Evolutionary conservation across 2,113 vertebrate species (phyloP), one percentile per base, ranked within the genome.

Genomic region (Tonatia bakeri): DNA sequence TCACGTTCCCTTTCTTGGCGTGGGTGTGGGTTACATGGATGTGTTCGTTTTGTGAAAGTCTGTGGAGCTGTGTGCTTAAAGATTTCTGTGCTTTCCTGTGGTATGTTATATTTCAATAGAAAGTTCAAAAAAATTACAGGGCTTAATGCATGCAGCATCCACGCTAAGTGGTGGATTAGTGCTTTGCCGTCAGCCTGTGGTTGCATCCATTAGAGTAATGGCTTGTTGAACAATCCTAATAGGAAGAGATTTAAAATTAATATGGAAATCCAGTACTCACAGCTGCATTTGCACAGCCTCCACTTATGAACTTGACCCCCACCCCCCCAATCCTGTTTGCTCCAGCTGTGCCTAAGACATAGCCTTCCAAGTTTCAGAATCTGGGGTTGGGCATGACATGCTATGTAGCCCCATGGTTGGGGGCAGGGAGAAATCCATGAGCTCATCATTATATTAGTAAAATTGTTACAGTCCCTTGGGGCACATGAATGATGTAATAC

Each of bases 211-310:
- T 96, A 97, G 0, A 1, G 69, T 91, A 95, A 95, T 93, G 94
- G 96, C 85, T 95, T 87, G 70, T 93, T 92, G 73, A 93, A 88
- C 69, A 97, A 87, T 96, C 95, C 89, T 36, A 67, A 91, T 69
- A 94, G 93, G 83, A 97, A 94, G 94, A 43, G 94, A 92, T 94
- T 96, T 4, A 93, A 91, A 96, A 96, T 96, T 93, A 82, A 88
- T 95, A 83, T 76, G 80, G 81, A 95, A 95, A 87, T 75, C 56
- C 16, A 36, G 76, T 59, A 22, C 15, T 70, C 76, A 45, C 24
- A 50, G 94, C 81, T 64, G 65, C 82, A 24, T 47, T 36, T 38
- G 59, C 67, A 73, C 61, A 89, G 59, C 10, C 36, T 54, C 45
- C 40, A 17, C 79, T 92, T 36, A 82, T 0, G 28, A 50, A 56